Conservation (phyloP, 1,140 invertebrate species). For the Macrobrachium nipponense region DNA sequence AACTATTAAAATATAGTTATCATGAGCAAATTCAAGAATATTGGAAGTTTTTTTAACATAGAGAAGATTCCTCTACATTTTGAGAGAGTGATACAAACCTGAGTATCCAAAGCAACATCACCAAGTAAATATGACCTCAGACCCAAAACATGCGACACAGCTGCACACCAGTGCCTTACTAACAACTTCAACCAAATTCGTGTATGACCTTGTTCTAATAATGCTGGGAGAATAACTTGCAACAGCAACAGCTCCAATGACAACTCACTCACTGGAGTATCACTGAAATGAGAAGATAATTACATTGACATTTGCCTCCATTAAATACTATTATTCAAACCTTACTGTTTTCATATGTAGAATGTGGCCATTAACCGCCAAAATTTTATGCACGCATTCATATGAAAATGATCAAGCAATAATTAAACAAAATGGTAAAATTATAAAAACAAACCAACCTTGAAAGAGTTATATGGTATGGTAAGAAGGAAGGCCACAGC, state of each 20-base stretch:
- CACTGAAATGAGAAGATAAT: slow-evolving; percentile 74
- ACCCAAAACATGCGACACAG: slow-evolving; percentile 86
- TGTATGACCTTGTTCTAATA: slow-evolving; percentile 96
- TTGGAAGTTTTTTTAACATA: too few species aligned
- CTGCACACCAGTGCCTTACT: slow-evolving; percentile 88
- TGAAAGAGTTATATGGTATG: slow-evolving; percentile 85
- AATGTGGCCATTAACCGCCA: too few species aligned
- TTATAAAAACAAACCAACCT: slow-evolving; percentile 68
- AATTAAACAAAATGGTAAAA: too few species aligned
- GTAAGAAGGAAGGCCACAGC: slow-evolving; percentile 87
- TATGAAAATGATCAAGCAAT: too few species aligned
- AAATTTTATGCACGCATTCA: too few species aligned
- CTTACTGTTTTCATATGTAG: too few species aligned
- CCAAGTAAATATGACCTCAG: slow-evolving; percentile 91
- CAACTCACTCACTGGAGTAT: slow-evolving; percentile 84
- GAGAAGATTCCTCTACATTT: background rate
- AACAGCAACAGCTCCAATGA: slow-evolving; percentile 92
- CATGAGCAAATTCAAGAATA: too few species aligned
- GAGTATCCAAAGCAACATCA: slow-evolving; percentile 69
- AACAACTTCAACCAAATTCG: slow-evolving; percentile 90
- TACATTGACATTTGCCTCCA: background rate
- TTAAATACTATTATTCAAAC: background rate
- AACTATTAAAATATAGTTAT: too few species aligned
- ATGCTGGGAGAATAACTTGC: slow-evolving; percentile 91
- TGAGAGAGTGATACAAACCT: slow-evolving; percentile 45